Evolutionary conservation across 2,888 invertebrate species (phyloP).

Genomic region (Carpatolechia fugitivella): DNA sequence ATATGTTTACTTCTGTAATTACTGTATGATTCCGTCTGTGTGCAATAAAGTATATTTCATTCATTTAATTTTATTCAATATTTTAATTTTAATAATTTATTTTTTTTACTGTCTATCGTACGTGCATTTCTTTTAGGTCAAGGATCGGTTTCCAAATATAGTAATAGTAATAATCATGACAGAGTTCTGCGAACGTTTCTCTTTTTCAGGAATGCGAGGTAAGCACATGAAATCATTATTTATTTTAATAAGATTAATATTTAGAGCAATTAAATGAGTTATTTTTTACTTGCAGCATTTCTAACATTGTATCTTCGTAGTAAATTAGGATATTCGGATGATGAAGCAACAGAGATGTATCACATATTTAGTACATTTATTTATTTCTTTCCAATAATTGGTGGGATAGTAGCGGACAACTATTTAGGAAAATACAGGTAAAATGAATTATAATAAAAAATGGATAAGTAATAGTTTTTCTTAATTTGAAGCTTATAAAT

Average conservation of each 20-base stretch:
- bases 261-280: not conserved
- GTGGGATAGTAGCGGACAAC: conserved; percentile 89
- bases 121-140: conserved; percentile 39
- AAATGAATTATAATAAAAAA: conserved; percentile 23
- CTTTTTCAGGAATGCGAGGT: conserved; percentile 97
- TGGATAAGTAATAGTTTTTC: no score
- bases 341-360: conserved; percentile 85
- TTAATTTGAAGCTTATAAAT: no score
- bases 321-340: conserved; percentile 80
- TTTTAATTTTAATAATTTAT: no score
- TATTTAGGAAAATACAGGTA: conserved; percentile 88
- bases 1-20: no score
- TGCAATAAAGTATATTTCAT: no score
- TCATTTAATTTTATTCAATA: no score
- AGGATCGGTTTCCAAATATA: conserved; percentile 84
- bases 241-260: not conserved
- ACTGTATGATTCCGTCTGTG: no score
- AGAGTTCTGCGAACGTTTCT: conserved; percentile 98
- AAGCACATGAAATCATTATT: conserved; percentile 34
- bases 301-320: conserved; percentile 85
- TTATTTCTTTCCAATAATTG: conserved; percentile 87
- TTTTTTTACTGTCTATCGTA: no score
- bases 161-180: conserved; percentile 94
- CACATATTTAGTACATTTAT: conserved; percentile 86
- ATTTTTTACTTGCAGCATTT: conserved; percentile 81